phyloP scores from a whole-genome alignment of 2,113 vertebrate species.

The Plecotus auritus region DNA sequence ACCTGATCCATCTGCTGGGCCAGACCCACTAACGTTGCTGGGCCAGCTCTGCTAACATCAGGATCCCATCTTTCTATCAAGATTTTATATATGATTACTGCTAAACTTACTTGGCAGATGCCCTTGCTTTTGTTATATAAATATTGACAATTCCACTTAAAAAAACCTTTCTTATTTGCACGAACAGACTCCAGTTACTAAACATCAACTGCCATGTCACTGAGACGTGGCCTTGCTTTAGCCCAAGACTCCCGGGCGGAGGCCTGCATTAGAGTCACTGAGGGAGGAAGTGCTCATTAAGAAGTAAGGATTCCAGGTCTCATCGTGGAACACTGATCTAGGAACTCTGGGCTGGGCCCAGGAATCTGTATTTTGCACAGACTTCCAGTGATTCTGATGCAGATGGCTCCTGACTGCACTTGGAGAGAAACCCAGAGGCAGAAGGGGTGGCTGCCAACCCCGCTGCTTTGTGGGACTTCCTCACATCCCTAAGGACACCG shows the following conservation, averaged over 20 bases:
- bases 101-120: background rate
- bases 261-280: background rate
- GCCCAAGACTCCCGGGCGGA: background rate
- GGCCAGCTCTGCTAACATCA: background rate
- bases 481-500: background rate
- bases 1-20: background rate
- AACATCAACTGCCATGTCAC: background rate
- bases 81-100: background rate
- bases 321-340: background rate
- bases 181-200: background rate
- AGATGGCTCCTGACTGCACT: background rate
- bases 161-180: background rate
- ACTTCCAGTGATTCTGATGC: background rate
- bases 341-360: background rate
- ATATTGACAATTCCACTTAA: background rate
- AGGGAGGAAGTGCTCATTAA: background rate
- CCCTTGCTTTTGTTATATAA: background rate
- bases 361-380: background rate
- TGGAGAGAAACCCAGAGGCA: background rate
- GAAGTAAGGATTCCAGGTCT: background rate
- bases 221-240: background rate
- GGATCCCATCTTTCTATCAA: background rate
- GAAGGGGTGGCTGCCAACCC: background rate
- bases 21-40: fast-evolving
- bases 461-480: background rate